Conservation (phyloP, 2,888 invertebrate species). For the Gandaritis pyraliata region DNA sequence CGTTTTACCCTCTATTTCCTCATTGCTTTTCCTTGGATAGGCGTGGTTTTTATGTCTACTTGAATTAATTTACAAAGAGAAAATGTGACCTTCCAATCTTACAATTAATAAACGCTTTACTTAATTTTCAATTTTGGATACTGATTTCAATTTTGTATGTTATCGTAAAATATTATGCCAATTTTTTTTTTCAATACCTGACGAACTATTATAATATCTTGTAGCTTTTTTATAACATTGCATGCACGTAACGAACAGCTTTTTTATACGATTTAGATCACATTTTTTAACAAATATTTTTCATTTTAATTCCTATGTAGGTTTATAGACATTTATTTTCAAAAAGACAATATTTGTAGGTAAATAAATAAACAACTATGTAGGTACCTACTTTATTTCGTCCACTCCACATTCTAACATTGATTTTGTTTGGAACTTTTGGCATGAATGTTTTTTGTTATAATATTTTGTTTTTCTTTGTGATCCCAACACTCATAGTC, state of each 20-base stretch:
- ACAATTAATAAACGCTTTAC: neutral
- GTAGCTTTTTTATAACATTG: neutral
- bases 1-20: no score
- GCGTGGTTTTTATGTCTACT: slow-evolving; percentile 1
- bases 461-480: slow-evolving; percentile 6
- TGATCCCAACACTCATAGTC: neutral
- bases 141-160: neutral
- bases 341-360: no score
- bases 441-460: slow-evolving; percentile 39
- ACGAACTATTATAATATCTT: no score
- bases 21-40: neutral
- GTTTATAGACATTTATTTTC: no score
- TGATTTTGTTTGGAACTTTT: slow-evolving; percentile 28
- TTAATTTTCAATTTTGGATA: no score
- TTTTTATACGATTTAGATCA: no score
- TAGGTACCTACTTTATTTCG: no score
- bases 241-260: slow-evolving; percentile 18
- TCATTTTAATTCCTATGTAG: no score
- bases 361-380: no score
- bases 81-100: neutral
- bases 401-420: slow-evolving; percentile 38
- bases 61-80: neutral
- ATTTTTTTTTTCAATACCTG: no score
- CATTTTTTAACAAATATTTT: no score
- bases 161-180: neutral